Evolutionary conservation across 2,113 vertebrate species (phyloP).

Genomic region (Cephalopholis sonnerati): DNA sequence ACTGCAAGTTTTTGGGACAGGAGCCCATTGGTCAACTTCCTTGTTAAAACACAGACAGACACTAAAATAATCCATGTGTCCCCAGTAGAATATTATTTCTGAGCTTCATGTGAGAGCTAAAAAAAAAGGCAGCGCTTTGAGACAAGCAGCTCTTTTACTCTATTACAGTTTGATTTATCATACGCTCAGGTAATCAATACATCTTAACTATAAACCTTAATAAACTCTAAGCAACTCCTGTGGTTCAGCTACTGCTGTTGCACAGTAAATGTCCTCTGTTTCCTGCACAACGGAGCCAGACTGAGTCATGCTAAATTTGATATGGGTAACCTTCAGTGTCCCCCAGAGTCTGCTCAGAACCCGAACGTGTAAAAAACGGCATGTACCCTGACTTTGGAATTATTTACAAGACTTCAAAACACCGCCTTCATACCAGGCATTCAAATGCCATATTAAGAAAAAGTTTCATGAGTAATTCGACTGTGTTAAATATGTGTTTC

Average conservation of each 20-base stretch:
- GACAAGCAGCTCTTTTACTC: not conserved
- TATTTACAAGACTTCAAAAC: slow-evolving; percentile 2
- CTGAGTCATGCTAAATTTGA: slow-evolving; percentile 10
- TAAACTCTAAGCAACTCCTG: not conserved
- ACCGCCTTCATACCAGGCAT: not conserved
- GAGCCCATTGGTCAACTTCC: not conserved
- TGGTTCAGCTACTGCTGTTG: not conserved
- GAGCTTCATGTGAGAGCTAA: not conserved
- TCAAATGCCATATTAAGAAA: not conserved
- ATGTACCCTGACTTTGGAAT: not conserved
- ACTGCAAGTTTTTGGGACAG: slow-evolving; percentile 6
- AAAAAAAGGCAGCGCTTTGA: not conserved
- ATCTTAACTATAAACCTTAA: not conserved
- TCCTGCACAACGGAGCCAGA: not conserved
- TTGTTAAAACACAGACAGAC: slow-evolving; percentile 8
- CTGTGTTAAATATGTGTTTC: not conserved
- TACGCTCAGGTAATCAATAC: not conserved
- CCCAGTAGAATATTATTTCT: not conserved
- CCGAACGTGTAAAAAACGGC: not conserved
- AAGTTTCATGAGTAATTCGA: not conserved
- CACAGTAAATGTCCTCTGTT: not conserved
- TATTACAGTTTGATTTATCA: not conserved
- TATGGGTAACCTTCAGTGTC: slow-evolving; percentile 6
- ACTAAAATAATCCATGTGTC: slow-evolving; percentile 4
- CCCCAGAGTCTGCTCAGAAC: not conserved